A percentile compares a stretch with the other conserved stretches of the same genome.
Evolutionary conservation across 2,888 invertebrate species (phyloP).

Genomic region (Acrobasis repandana): DNA sequence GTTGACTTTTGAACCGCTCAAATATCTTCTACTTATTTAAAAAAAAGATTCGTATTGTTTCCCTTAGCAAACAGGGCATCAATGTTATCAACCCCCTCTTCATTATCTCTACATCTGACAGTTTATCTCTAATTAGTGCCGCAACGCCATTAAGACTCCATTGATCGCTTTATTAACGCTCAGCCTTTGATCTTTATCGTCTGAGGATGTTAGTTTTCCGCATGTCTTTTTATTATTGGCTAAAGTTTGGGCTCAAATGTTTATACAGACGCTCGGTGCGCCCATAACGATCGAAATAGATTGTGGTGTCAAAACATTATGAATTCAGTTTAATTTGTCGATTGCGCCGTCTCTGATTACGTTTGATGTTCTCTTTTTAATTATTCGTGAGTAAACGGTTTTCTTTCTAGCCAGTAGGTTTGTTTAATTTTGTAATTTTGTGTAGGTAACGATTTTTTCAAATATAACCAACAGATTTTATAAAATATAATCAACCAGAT

Average conservation of each 20-base stretch:
- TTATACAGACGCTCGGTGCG: constrained; percentile 70
- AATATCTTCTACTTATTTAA: too few species aligned
- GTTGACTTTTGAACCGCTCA: too few species aligned
- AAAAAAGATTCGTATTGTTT: too few species aligned
- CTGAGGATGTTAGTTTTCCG: constrained; percentile 82
- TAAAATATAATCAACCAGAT: too few species aligned
- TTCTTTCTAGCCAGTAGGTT: constrained; percentile 20
- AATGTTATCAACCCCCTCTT: constrained; percentile 8
- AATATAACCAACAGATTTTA: too few species aligned
- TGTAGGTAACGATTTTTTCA: background rate
- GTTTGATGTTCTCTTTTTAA: constrained; percentile 29
- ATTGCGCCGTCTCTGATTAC: constrained; percentile 37
- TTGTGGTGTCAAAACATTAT: constrained; percentile 78
- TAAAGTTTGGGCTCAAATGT: constrained; percentile 80
- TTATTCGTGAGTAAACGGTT: constrained; percentile 7
- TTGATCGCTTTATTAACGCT: constrained; percentile 74
- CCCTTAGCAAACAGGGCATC: background rate
- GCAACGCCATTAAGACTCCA: constrained; percentile 63
- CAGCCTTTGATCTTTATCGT: constrained; percentile 73
- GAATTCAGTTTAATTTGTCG: constrained; percentile 62
- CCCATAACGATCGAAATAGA: constrained; percentile 72
- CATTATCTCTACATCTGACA: constrained; percentile 23
- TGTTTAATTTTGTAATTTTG: constrained; percentile 1
- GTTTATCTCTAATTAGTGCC: constrained; percentile 61
- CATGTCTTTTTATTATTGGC: constrained; percentile 82